Base-by-base conservation (phyloP, 30 jellyfish, hydroid and myxozoan species). In the Clytia hemisphaerica region DNA sequence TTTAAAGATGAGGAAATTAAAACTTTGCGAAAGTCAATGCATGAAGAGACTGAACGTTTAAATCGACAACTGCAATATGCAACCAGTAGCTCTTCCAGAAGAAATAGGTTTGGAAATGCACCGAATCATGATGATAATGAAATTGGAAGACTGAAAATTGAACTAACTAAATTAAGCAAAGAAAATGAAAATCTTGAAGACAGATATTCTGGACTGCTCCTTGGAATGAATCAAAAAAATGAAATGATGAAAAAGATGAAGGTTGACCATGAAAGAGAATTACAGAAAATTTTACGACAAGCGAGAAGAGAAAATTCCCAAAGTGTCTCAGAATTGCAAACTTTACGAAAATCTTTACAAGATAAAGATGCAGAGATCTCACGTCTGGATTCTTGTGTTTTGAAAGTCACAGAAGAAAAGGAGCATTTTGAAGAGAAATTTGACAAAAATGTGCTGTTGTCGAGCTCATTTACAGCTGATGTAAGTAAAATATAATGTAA, bases 1-100 rank as follows among this genome's bases (percentile, higher is more conserved):
- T 89, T 68, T 61, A 89, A 89, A 50, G 98, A 89, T 71, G 98
- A 89, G 21, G 98, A 89, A 64, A 59, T 89, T n/a, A 60, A 76
- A 59, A 74, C 92, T 4, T 73, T 93, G 2, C 77, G 73, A 59
- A 79, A 68, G 67, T 54, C 73, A 62, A 36, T 89, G 69, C 77
- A 36, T 27, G 98, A 89, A 28, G 98, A 89, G 32, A 89, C 76
- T 64, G 93, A 79, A 12, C 51, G 71, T n/a, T n/a, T n/a, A n/a
- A n/a, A n/a, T n/a, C n/a, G n/a, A n/a, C n/a, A n/a, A n/a, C n/a
- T n/a, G n/a, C n/a, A n/a, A n/a, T n/a, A n/a, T n/a, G n/a, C n/a
- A n/a, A n/a, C n/a, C n/a, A n/a, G n/a, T n/a, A n/a, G n/a, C n/a
- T n/a, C 44, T 10, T 35, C 76, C 6, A 62, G 60, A 37, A 57